Evolutionary conservation across 2,888 invertebrate genomes (phyloP).

Genomic region (Drosophila prostipennis): DNA sequence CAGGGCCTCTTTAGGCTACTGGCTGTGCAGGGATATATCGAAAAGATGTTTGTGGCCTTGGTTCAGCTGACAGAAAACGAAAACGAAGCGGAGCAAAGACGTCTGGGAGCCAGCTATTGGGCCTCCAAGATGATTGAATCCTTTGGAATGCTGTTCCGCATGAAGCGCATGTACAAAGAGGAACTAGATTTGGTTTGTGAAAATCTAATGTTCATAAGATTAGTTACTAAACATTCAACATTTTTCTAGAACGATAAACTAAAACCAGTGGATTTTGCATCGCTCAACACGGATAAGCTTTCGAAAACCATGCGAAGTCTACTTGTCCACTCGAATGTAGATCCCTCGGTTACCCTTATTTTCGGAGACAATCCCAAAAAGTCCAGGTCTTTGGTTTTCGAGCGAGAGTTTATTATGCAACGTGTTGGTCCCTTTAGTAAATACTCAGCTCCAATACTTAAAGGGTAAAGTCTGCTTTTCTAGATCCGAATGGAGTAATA

Average conservation of each 20-base stretch:
- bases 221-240: neutral
- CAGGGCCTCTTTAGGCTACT: constrained; percentile 79
- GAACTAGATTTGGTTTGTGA: constrained; percentile 76
- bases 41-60: constrained; percentile 77
- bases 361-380: constrained; percentile 78
- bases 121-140: constrained; percentile 77
- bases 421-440: constrained; percentile 65
- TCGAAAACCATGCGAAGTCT: constrained; percentile 70
- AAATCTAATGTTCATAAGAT: accelerated
- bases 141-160: constrained; percentile 76
- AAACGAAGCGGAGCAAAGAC: constrained; percentile 39
- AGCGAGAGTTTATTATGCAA: constrained; percentile 67
- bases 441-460: constrained; percentile 73
- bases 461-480: constrained; percentile 59
- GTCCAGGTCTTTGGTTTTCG: constrained; percentile 80
- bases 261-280: constrained; percentile 64
- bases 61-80: constrained; percentile 78
- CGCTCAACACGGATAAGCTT: constrained; percentile 65
- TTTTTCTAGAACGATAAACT: constrained; percentile 68
- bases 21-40: constrained; percentile 79
- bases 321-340: constrained; percentile 72
- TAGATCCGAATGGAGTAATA: neutral
- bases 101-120: constrained; percentile 82
- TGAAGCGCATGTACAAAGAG: constrained; percentile 80
- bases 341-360: constrained; percentile 73